A percentile compares a stretch with the other conserved stretches of the same genome.
These are phyloP conservation scores for Peribatodes rhomboidaria DNA, from an alignment of 2,888 invertebrate genomes.

Conservation along the genomic window DNA sequence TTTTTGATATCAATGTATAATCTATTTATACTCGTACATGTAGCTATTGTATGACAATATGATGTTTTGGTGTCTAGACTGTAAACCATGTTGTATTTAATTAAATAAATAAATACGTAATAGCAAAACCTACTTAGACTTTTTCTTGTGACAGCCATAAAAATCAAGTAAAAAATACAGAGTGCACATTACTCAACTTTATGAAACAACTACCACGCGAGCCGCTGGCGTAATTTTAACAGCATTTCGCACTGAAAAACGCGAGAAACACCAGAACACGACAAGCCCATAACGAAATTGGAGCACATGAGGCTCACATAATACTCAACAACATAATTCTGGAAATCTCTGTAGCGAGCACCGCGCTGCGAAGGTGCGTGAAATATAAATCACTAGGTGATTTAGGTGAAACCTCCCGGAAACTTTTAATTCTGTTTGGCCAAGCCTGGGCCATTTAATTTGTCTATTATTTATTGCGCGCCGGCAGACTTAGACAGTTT, in stretches of 20 bases:
- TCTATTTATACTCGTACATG: too few relatives aligned
- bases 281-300: slow-evolving; percentile 31
- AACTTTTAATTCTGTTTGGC: slow-evolving; percentile 81
- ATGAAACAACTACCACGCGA: slow-evolving; percentile 26
- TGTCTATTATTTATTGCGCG: slow-evolving; percentile 78
- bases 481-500: slow-evolving; percentile 70
- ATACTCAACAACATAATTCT: slow-evolving; percentile 50
- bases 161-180: slow-evolving; percentile 5
- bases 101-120: too few relatives aligned
- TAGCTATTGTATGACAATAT: too few relatives aligned
- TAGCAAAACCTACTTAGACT: neutral
- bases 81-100: too few relatives aligned
- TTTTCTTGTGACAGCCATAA: slow-evolving; percentile 8
- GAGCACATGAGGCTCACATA: slow-evolving; percentile 37
- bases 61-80: too few relatives aligned
- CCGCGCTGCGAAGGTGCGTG: slow-evolving; percentile 68
- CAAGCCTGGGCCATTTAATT: slow-evolving; percentile 71
- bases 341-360: slow-evolving; percentile 45
- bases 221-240: slow-evolving; percentile 26
- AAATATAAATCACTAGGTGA: slow-evolving; percentile 81
- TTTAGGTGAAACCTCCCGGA: slow-evolving; percentile 76
- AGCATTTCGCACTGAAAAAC: slow-evolving; percentile 31
- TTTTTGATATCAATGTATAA: too few relatives aligned
- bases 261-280: slow-evolving; percentile 28
- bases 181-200: slow-evolving; percentile 26